Evolutionary conservation across 2,888 invertebrate genomes (phyloP).

Genomic region (Ophioninae sp.): DNA sequence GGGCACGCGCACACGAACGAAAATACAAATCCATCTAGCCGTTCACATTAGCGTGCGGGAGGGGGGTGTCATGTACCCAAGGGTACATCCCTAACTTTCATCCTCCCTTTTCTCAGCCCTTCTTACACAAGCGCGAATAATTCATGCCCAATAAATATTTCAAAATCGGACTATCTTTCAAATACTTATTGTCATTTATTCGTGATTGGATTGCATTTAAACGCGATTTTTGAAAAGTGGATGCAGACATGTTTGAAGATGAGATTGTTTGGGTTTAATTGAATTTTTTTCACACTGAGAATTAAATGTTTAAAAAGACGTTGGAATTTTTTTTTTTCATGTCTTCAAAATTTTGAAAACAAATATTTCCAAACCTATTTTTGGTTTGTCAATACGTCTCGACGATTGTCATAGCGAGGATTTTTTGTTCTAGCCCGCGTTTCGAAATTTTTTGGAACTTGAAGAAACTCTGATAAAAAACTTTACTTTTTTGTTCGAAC

Average conservation of each 20-base stretch:
- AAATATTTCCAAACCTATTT: no score
- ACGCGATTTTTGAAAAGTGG: neutral
- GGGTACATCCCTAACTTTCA: conserved; percentile 4
- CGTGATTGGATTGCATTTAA: neutral
- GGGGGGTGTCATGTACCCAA: conserved; percentile 49
- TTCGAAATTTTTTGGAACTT: no score
- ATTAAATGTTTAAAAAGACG: neutral
- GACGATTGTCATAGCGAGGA: no score
- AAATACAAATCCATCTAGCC: conserved; percentile 22
- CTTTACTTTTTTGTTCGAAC: no score
- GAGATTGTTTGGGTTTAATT: neutral
- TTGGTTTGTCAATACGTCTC: no score
- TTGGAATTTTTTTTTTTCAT: no score
- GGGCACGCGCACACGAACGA: conserved; percentile 11
- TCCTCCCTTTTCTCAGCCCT: conserved; percentile 36
- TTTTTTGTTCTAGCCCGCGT: no score
- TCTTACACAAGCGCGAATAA: neutral
- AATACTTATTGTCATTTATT: neutral
- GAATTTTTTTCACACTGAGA: neutral
- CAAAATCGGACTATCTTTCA: neutral
- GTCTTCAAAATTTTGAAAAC: no score
- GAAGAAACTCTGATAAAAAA: no score
- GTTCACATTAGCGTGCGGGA: conserved; percentile 27
- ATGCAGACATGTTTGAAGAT: neutral
- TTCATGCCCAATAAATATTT: neutral